Percentiles rank a stretch among this genome's conserved stretches.
phyloP scores from a whole-genome alignment of 1,140 invertebrate species.

The Aethina tumida region DNA sequence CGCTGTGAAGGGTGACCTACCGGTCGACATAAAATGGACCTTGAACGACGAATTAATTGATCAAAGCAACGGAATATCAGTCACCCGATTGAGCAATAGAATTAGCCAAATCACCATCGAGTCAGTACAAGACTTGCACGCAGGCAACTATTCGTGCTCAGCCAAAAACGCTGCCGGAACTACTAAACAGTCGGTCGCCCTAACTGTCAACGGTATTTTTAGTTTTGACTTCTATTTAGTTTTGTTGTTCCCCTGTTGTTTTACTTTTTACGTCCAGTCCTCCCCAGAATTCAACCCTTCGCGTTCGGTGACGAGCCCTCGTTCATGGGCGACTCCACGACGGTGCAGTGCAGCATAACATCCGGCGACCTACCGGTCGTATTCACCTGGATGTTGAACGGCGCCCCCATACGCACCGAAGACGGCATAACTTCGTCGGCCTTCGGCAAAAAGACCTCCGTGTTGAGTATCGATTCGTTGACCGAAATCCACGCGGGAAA shows the following conservation, averaged over 20 bases:
- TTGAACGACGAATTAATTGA: constrained; percentile 41
- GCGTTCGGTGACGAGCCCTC: constrained; percentile 49
- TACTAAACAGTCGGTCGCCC: constrained; percentile 42
- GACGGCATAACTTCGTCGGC: constrained; percentile 32
- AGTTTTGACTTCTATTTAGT: constrained; percentile 28
- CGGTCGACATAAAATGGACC: constrained; percentile 52
- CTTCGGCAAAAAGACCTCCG: constrained; percentile 56
- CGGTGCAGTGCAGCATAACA: constrained; percentile 26
- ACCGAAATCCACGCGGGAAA: constrained; percentile 63
- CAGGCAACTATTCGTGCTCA: constrained; percentile 55
- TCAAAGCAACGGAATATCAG: constrained; percentile 10
- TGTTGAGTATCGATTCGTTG: constrained; percentile 65
- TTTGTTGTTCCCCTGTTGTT: not conserved
- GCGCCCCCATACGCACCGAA: constrained; percentile 23
- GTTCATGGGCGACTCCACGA: constrained; percentile 34
- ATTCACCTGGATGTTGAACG: constrained; percentile 39
- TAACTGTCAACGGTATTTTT: constrained; percentile 51
- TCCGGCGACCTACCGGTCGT: constrained; percentile 27
- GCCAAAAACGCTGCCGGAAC: constrained; percentile 53
- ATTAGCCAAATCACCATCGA: constrained; percentile 55
- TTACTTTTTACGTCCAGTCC: constrained; percentile 5
- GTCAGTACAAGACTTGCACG: constrained; percentile 40
- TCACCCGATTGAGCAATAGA: constrained; percentile 48
- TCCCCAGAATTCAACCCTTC: constrained; percentile 57
- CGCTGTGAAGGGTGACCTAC: constrained; percentile 51